Evolutionary conservation across 2,113 vertebrate species (phyloP), one percentile per base, ranked within the genome.

Genomic region (Platanista minor): DNA sequence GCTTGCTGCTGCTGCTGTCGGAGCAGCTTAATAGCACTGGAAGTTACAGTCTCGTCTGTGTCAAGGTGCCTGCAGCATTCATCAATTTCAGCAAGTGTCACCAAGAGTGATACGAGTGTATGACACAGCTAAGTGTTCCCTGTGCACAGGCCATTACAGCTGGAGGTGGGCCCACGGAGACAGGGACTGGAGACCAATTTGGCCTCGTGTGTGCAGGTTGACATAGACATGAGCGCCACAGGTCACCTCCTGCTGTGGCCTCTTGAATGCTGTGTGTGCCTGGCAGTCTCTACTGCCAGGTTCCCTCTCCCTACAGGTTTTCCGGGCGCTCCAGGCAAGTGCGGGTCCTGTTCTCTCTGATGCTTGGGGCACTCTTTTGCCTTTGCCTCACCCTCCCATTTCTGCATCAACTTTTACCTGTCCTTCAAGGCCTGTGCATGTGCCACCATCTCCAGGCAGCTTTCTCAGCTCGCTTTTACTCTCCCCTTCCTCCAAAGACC

Each of bases 11-110:
- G 43, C 82, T 71, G 54, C 84, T 54, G 36, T 83, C 86, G 66
- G 88, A 90, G 75, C 75, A 84, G 84, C 95, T 82, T 90, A 77
- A 90, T 74, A 75, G 94, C 90, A 41, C 88, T 41, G 86, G 95
- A 59, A 93, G 89, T 97, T 86, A 91, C 82, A 91, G 85, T 80
- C 91, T 80, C 20, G 0, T 92, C 97, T 91, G n/a, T 84, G 96
- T 96, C 97, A 66, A 33, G 77, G 74, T 84, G 93, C 67, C 57
- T 86, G 67, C 57, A 80, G 91, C 77, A 49, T 82, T 75, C 96
- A 97, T 97, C 96, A 95, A 49, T 96, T 96, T 90, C 91, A 96
- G 86, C 89, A 78, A 89, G 82, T 94, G 95, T 97, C 97, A 96
- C 52, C 74, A 31, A 94, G 91, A 97, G 89, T 94, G 96, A 94